Evolutionary conservation across 2,113 vertebrate genomes (phyloP).

Genomic region (Cettia cetti): DNA sequence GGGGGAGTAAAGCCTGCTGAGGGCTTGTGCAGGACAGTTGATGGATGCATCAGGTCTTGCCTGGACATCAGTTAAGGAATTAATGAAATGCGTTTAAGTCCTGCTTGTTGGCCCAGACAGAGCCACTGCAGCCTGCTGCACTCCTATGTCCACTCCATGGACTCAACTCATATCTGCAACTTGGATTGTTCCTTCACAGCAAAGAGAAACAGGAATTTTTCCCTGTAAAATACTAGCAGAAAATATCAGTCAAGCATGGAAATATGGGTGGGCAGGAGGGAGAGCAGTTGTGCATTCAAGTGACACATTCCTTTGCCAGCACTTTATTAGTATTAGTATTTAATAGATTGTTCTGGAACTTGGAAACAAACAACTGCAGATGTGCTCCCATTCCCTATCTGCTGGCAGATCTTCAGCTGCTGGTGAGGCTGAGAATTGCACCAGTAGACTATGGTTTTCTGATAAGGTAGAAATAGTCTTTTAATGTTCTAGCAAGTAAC

Average conservation of each 20-base stretch:
- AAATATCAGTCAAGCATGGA: background rate
- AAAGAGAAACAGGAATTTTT: background rate
- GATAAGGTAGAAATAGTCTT: background rate
- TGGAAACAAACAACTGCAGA: background rate
- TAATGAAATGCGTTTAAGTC: background rate
- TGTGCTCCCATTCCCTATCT: background rate
- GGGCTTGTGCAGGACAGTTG: background rate
- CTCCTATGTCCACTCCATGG: background rate
- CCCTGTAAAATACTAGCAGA: background rate
- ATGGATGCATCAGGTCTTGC: background rate
- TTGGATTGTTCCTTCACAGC: background rate
- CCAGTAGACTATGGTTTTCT: background rate
- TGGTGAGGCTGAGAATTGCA: background rate
- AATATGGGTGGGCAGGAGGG: background rate
- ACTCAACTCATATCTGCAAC: background rate
- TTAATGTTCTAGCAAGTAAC: background rate
- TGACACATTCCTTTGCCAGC: background rate
- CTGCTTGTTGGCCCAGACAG: background rate
- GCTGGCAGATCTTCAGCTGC: background rate
- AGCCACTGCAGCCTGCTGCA: background rate
- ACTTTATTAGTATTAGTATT: background rate
- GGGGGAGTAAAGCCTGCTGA: background rate
- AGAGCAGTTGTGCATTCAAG: background rate
- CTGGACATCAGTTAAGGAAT: background rate
- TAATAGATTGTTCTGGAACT: background rate